phyloP scores from a whole-genome alignment of 2,888 invertebrate genomes.

The Andrena praecox region DNA sequence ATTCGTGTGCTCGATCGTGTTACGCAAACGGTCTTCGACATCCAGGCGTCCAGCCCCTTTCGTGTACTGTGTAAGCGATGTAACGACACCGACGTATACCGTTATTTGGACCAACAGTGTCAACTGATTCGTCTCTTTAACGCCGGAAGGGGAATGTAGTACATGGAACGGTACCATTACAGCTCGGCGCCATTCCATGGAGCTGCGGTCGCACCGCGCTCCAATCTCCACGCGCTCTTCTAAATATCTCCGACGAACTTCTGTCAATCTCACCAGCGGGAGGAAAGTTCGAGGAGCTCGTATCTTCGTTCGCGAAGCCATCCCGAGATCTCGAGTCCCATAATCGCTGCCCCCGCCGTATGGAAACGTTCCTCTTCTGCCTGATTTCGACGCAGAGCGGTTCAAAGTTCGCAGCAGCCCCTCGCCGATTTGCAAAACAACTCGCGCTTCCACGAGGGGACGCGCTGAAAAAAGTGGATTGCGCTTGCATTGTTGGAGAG shows the following conservation, averaged over 20 bases:
- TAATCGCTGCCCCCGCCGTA: background rate
- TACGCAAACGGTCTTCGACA: conserved; percentile 22
- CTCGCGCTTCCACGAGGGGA: background rate
- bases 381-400: background rate
- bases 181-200: conserved; percentile 35
- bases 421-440: background rate
- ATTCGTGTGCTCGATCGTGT: conserved; percentile 1
- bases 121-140: conserved; percentile 63
- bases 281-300: background rate
- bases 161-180: conserved; percentile 72
- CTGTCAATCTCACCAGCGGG: background rate
- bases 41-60: background rate
- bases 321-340: background rate
- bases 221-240: background rate
- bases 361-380: background rate
- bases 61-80: conserved; percentile 16
- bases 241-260: background rate
- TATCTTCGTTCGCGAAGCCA: background rate
- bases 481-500: conserved; percentile 17
- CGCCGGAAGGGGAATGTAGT: conserved; percentile 66
- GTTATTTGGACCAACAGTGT: conserved; percentile 69
- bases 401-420: background rate
- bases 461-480: background rate
- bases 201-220: background rate
- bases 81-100: conserved; percentile 60